Evolutionary conservation across 2,113 vertebrate genomes (phyloP), one percentile per base, ranked within the genome.

Genomic region (Aspidoscelis tigris): DNA sequence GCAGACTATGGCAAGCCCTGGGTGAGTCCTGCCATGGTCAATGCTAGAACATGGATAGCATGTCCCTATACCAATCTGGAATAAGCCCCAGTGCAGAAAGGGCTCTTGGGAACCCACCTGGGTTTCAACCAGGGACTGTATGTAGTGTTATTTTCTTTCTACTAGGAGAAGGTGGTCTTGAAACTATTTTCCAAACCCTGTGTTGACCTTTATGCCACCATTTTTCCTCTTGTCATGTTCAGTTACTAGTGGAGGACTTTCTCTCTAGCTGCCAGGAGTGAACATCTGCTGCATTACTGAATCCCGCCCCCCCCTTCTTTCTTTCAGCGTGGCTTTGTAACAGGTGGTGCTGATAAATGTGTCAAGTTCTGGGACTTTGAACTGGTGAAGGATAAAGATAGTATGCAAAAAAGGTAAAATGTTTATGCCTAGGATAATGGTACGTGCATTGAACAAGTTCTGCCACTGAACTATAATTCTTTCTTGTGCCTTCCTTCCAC

Each of bases 311-410:
- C 22, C 21, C 4, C 26, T n/a, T 70, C 90, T 94, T 1, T n/a
- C 39, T 77, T 93, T 70, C 85, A 99, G 99, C 96, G 94, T 78
- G 98, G 98, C 69, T 97, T 99, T 91, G 95, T 98, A 88, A 97
- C 98, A 7, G 98, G 99, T 77, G 96, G 98, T 80, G 98, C 98
- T 69, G 98, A 99, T 94, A 99, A 99, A 93, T 95, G 95, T 0
- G 98, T 98, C 89, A 99, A 98, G 88, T 99, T 99, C 94, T 99
- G 98, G 99, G 98, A 99, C 72, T 99, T 99, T 95, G 98, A 99
- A 88, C 95, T 99, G 86, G 95, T 99, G 78, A 99, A 97, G 87
- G 97, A 98, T 85, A 81, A 96, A 76, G 94, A 81, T 22, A 96
- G 92, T 0, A 72, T 83, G n/a, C 97, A 97, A 74, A 99, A 96